These are phyloP conservation scores for Manduca sexta DNA, from an alignment of 1,140 invertebrate species.

Conservation along the genomic window DNA sequence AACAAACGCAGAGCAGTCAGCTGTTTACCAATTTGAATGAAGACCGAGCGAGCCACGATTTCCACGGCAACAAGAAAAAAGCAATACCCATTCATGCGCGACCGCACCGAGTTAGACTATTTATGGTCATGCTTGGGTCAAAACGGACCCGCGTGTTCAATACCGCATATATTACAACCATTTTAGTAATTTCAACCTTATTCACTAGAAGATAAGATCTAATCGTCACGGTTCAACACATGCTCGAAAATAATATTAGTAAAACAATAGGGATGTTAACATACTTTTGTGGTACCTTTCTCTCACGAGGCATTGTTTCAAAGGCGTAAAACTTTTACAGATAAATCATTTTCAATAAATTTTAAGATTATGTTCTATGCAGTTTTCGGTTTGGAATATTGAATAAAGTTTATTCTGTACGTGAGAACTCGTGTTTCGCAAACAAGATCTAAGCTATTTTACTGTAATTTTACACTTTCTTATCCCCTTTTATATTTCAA, in stretches of 20 bases:
- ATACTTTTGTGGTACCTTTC: conserved; percentile 6
- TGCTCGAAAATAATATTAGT: background rate
- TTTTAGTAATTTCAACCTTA: no score
- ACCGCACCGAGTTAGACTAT: conserved; percentile 1
- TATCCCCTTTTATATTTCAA: no score
- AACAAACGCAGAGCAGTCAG: conserved; percentile 6
- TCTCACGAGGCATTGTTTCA: conserved; percentile 1
- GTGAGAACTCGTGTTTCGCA: no score
- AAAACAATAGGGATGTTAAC: conserved; percentile 7
- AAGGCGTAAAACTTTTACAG: background rate
- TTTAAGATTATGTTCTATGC: no score
- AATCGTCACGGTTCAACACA: no score
- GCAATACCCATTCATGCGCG: conserved; percentile 24
- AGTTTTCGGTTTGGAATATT: no score
- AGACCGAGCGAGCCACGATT: conserved; percentile 19
- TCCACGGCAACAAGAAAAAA: conserved; percentile 23
- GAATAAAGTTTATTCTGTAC: no score
- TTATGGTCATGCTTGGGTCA: background rate
- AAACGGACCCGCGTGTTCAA: no score
- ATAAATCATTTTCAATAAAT: background rate
- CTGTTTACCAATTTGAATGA: conserved; percentile 26
- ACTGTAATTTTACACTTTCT: no score
- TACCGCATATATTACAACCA: no score
- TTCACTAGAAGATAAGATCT: no score
- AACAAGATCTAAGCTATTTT: no score